A percentile compares a stretch with the other conserved stretches of the same genome.
Evolutionary conservation across 1,140 invertebrate species (phyloP).

Genomic region (Diabrotica undecimpunctata): DNA sequence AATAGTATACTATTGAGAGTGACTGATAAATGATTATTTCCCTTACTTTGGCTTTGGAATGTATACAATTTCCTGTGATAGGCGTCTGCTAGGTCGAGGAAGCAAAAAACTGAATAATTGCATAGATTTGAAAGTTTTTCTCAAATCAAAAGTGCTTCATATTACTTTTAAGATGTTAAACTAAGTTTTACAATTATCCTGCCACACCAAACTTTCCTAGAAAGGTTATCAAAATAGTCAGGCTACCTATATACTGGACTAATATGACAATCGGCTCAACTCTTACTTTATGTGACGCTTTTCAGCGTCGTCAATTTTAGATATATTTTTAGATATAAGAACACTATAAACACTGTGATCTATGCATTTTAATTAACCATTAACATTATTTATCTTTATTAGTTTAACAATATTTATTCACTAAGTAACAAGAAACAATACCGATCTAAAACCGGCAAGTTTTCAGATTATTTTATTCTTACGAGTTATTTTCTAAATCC

Average conservation of each 20-base stretch:
- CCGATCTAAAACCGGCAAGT: neutral
- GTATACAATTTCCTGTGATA: too few relatives aligned
- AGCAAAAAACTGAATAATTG: too few relatives aligned
- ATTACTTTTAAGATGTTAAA: too few relatives aligned
- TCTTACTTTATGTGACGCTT: constrained; percentile 4
- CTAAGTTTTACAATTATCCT: too few relatives aligned
- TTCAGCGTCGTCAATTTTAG: constrained; percentile 12
- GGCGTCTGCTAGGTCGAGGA: too few relatives aligned
- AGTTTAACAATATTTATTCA: constrained; percentile 19
- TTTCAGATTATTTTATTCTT: constrained; percentile 11
- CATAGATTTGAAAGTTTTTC: too few relatives aligned
- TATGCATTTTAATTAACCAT: constrained; percentile 8
- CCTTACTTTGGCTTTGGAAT: too few relatives aligned
- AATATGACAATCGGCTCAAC: neutral
- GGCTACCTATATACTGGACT: neutral
- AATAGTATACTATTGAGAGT: too few relatives aligned
- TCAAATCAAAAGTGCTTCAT: too few relatives aligned
- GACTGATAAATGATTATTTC: too few relatives aligned
- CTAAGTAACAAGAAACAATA: constrained; percentile 14
- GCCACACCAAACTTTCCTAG: too few relatives aligned
- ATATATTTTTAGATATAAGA: constrained; percentile 17
- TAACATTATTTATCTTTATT: constrained; percentile 17
- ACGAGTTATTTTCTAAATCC: constrained; percentile 17
- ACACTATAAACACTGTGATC: constrained; percentile 11
- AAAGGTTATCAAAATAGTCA: too few relatives aligned